Conservation (phyloP, 2,113 vertebrate genomes). For the Thomomys bottae region DNA sequence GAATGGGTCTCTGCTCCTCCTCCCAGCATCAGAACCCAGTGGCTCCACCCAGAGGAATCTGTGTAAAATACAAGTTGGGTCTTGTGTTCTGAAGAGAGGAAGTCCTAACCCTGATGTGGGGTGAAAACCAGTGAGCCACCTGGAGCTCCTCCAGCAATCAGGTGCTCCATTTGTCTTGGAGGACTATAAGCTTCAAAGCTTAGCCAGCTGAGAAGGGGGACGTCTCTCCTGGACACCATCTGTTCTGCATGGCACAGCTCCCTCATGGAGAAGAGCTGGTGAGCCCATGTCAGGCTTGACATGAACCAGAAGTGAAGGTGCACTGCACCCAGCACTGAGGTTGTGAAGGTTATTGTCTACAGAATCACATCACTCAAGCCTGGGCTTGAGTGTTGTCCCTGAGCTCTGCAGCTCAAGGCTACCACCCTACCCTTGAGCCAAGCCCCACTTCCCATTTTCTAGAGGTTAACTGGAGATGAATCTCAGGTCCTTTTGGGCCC, state of each 20-base stretch:
- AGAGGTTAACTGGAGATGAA: too few species aligned
- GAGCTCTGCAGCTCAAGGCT: too few species aligned
- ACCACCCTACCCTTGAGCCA: too few species aligned
- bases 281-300: background rate
- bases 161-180: background rate
- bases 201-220: background rate
- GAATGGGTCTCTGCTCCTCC: background rate
- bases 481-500: too few species aligned
- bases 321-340: background rate
- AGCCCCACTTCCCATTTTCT: too few species aligned
- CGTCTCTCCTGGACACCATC: background rate
- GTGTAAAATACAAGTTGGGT: background rate
- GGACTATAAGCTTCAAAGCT: background rate
- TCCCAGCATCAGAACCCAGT: background rate
- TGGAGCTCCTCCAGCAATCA: background rate
- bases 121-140: background rate
- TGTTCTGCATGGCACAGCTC: background rate
- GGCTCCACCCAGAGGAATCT: background rate
- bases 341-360: background rate
- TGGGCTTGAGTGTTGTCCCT: too few species aligned
- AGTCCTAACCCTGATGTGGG: background rate
- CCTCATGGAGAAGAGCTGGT: background rate
- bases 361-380: background rate
- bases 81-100: background rate
- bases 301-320: background rate